Percentiles rank a stretch among this genome's conserved stretches.
phyloP scores from a whole-genome alignment of 2,113 vertebrate genomes.

The Lagopus muta region DNA sequence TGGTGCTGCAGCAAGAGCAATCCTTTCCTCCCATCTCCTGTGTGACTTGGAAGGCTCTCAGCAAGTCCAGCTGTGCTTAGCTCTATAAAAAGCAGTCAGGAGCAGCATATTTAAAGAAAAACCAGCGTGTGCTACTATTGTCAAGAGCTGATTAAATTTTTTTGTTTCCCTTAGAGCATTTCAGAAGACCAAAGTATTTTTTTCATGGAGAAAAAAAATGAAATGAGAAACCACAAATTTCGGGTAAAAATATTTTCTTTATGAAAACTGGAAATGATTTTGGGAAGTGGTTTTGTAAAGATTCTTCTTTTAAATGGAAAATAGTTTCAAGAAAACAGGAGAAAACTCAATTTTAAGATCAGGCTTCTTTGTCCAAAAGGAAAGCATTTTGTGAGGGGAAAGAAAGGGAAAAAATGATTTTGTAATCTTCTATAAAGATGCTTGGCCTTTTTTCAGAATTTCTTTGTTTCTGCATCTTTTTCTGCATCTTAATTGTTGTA shows the following conservation, averaged over 20 bases:
- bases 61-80: neutral
- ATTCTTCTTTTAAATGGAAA: conserved; percentile 7
- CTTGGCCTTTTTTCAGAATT: neutral
- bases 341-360: neutral
- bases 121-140: neutral
- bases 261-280: conserved; percentile 21
- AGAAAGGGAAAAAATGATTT: neutral
- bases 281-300: neutral
- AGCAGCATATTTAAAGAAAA: neutral
- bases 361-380: neutral
- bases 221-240: conserved; percentile 24
- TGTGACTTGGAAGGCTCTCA: neutral
- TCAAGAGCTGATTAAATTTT: neutral
- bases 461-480: neutral
- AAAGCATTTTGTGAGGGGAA: neutral
- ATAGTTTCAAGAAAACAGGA: neutral
- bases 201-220: neutral
- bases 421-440: neutral
- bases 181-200: conserved; percentile 12
- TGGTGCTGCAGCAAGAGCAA: neutral
- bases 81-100: neutral
- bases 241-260: conserved; percentile 29
- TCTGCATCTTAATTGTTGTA: neutral
- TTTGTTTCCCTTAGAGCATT: neutral
- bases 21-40: neutral